Evolutionary conservation across 2,888 invertebrate genomes (phyloP).

Genomic region (Callinectes sapidus): DNA sequence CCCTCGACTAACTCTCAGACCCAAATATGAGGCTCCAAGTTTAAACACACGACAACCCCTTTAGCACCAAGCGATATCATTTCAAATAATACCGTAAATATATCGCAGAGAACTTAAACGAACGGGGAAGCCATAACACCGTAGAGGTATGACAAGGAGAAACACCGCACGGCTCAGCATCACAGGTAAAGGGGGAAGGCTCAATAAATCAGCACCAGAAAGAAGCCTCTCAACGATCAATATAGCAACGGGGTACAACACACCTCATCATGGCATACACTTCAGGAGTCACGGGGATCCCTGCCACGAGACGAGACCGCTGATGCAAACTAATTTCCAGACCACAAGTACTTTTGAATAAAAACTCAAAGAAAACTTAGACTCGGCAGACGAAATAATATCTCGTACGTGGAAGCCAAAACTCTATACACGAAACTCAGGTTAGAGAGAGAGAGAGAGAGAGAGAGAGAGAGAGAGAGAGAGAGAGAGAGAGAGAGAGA

Average conservation of each 20-base stretch:
- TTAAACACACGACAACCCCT: too few species aligned
- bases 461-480: constrained; percentile 17
- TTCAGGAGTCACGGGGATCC: neutral
- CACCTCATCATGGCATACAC: neutral
- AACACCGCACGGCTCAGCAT: neutral
- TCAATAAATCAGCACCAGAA: neutral
- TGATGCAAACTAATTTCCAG: neutral
- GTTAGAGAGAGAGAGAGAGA: constrained; percentile 5
- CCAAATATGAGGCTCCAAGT: too few species aligned
- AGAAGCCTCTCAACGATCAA: neutral
- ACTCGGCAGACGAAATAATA: neutral
- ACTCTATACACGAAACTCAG: neutral
- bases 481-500: constrained; percentile 14
- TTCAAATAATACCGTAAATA: too few species aligned
- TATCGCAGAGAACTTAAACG: too few species aligned
- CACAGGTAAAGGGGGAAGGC: neutral
- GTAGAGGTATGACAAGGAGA: neutral
- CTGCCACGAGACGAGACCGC: neutral
- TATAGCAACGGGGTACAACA: neutral
- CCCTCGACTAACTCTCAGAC: too few species aligned
- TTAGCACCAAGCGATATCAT: too few species aligned
- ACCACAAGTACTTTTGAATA: neutral
- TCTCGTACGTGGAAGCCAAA: neutral
- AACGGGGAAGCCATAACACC: neutral
- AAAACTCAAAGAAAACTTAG: neutral